Evolutionary conservation across 2,113 vertebrate species (phyloP).

Genomic region (Leuciscus idus): DNA sequence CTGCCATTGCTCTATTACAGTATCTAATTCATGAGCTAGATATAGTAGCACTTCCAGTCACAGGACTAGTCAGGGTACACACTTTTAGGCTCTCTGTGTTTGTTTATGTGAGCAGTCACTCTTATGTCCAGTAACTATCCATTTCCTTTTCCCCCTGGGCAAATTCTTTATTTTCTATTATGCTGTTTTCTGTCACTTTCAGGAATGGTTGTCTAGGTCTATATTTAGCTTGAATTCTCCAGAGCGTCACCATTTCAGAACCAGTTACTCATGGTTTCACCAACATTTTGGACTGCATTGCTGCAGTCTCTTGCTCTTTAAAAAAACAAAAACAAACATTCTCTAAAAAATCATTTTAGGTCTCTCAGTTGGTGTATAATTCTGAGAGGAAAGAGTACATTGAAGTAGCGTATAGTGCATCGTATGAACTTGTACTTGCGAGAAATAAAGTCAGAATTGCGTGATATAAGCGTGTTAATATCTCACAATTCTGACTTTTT

Average conservation of each 20-base stretch:
- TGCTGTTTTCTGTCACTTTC: constrained; percentile 37
- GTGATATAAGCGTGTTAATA: too few relatives aligned
- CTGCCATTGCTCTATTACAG: constrained; percentile 32
- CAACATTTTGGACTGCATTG: neutral
- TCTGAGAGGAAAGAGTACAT: neutral
- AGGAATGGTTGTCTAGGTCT: constrained; percentile 26
- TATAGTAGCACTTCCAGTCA: constrained; percentile 54
- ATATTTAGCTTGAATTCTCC: constrained; percentile 39
- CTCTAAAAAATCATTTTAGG: neutral
- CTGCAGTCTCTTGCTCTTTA: neutral
- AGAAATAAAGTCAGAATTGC: too few relatives aligned
- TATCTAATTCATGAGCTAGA: constrained; percentile 31
- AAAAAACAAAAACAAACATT: too few relatives aligned
- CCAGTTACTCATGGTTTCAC: neutral
- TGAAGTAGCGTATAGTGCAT: neutral
- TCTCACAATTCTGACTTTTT: too few relatives aligned
- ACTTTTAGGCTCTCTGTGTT: constrained; percentile 15
- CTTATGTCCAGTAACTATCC: constrained; percentile 47
- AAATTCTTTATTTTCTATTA: constrained; percentile 35
- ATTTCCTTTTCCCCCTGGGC: constrained; percentile 49
- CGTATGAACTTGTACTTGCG: too few relatives aligned
- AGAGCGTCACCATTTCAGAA: constrained; percentile 25
- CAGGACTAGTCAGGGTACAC: constrained; percentile 9
- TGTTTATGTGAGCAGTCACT: constrained; percentile 28
- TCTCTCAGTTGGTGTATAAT: neutral